Base-by-base conservation (phyloP, 1,140 invertebrate genomes). In the Drosophila burlai region DNA sequence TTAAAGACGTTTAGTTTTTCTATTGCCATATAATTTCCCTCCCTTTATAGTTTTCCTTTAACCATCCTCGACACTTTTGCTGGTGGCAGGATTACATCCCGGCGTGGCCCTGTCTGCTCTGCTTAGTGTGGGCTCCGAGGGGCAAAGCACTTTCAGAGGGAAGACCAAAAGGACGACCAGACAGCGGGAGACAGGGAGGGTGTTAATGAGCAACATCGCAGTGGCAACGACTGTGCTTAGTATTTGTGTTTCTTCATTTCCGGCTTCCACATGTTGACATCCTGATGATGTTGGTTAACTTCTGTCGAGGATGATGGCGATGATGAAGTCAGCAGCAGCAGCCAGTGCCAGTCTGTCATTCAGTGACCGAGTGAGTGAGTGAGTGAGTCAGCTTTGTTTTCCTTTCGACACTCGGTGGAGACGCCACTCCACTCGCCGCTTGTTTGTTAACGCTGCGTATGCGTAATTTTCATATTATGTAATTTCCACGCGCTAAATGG, bases 231-330 rank as follows among this genome's bases (percentile, higher is more conserved):
- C 74, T 89, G 72, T 84, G 81, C 78, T 79, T 73, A 85, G 84
- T 89, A 82, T 89, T 89, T 89, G 81, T 90, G 78, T 85, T 90
- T 85, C 79, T 85, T 91, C 85, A 89, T 89, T 89, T 89, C 85
- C 85, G 85, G 85, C 75, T 90, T 91, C 81, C 83, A 89, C 85
- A 89, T 89, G 85, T 89, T 89, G 81, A 89, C 85, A 89, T 76
- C 80, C 67, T 83, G 73, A 77, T 81, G 84, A 63, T 80, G 78
- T 62, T 79, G 65, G 61, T 73, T 83, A 82, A 83, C 60, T 74
- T 59, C 61, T 74, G 74, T 66, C 81, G 60, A 57, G 67, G 71
- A 86, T 82, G 71, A 80, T 74, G 54, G 68, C 67, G 29, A 80
- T 86, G 80, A 87, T 86, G 83, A 86, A 86, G 83, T 87, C 82